phyloP scores from a whole-genome alignment of 2,888 invertebrate species.

The Nemapogon koenigi region DNA sequence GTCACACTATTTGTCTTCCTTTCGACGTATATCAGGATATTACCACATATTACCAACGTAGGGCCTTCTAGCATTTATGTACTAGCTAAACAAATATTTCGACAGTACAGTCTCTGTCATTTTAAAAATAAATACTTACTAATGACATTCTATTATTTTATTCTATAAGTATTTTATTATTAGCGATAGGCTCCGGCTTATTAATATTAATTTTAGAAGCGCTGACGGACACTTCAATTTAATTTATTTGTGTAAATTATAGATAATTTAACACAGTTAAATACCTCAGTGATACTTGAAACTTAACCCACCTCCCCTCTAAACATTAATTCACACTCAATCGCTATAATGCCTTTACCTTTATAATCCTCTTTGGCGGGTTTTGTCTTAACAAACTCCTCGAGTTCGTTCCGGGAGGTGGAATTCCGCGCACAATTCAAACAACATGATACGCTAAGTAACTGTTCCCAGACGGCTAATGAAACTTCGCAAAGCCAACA shows the following conservation, averaged over 20 bases:
- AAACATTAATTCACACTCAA: conserved; percentile 17
- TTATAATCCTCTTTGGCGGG: conserved; percentile 21
- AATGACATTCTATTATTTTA: not conserved
- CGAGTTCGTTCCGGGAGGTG: not conserved
- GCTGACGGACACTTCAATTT: too few relatives aligned
- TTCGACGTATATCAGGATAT: conserved; percentile 11
- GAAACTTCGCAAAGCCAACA: conserved; percentile 51
- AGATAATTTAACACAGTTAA: too few relatives aligned
- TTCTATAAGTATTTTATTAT: too few relatives aligned
- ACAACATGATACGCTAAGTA: conserved; percentile 46
- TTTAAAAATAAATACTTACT: too few relatives aligned
- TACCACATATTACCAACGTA: conserved; percentile 7
- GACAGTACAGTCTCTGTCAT: too few relatives aligned
- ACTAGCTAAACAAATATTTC: conserved; percentile 6
- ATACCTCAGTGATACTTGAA: too few relatives aligned
- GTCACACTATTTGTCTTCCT: conserved; percentile 13
- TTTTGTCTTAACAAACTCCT: conserved; percentile 13
- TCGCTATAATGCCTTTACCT: conserved; percentile 22
- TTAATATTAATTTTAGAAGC: too few relatives aligned
- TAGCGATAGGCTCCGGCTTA: too few relatives aligned
- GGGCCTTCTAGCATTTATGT: not conserved
- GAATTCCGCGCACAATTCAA: conserved; percentile 33
- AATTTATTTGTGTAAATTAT: too few relatives aligned
- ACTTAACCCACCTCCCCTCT: too few relatives aligned
- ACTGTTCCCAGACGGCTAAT: conserved; percentile 51